Percentiles rank a stretch among this genome's conserved stretches.
Evolutionary conservation across 2,888 invertebrate genomes (phyloP).

Genomic region (Netelia inedita): DNA sequence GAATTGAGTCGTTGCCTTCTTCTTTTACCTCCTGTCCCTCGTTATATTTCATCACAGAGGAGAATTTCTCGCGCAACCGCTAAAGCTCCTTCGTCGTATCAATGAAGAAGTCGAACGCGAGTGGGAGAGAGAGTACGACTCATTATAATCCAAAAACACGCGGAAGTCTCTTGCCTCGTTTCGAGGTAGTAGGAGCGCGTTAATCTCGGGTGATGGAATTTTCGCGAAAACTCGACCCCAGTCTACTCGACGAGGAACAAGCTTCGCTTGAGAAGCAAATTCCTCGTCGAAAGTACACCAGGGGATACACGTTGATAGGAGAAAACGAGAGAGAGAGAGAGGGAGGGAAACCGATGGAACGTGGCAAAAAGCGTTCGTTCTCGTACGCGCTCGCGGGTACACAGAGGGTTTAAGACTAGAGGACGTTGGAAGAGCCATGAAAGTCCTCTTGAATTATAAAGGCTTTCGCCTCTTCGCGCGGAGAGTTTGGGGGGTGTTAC

Average conservation of each 20-base stretch:
- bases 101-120: slow-evolving; percentile 34
- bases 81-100: slow-evolving; percentile 35
- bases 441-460: slow-evolving; percentile 61
- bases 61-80: not conserved
- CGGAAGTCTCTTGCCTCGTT: slow-evolving; percentile 53
- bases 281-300: slow-evolving; percentile 13
- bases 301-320: not conserved
- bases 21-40: not conserved
- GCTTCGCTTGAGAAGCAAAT: slow-evolving; percentile 48
- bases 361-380: slow-evolving; percentile 32
- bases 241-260: slow-evolving; percentile 23
- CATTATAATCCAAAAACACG: slow-evolving; percentile 31
- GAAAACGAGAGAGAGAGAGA: not conserved
- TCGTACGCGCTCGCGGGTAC: slow-evolving; percentile 4
- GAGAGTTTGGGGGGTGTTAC: slow-evolving; percentile 54
- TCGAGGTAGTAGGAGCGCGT: slow-evolving; percentile 57
- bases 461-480: slow-evolving; percentile 36
- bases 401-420: slow-evolving; percentile 25
- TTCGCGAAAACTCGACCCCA: slow-evolving; percentile 46
- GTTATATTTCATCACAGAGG: not conserved
- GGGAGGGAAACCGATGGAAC: not conserved
- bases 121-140: slow-evolving; percentile 12
- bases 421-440: slow-evolving; percentile 9
- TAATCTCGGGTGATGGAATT: slow-evolving; percentile 67
- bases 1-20: not conserved